Evolutionary conservation across 2,113 vertebrate genomes (phyloP).

Genomic region (Lonchura striata): DNA sequence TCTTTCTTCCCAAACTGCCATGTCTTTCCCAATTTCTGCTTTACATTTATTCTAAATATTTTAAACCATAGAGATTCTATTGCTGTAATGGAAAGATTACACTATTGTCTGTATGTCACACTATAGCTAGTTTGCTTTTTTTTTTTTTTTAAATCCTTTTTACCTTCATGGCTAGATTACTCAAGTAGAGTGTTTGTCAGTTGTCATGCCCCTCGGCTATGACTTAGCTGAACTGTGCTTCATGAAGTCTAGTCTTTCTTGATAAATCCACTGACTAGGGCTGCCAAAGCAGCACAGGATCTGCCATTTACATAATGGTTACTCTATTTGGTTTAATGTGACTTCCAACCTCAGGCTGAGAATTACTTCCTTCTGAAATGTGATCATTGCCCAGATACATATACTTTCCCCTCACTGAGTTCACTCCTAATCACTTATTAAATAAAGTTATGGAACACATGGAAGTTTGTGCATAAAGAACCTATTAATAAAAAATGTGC

Average conservation of each 20-base stretch:
- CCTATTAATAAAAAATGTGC: neutral
- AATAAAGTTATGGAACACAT: neutral
- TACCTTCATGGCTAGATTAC: neutral
- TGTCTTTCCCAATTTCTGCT: neutral
- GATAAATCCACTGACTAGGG: neutral
- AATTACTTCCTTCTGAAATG: neutral
- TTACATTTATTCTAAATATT: neutral
- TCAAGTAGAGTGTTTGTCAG: neutral
- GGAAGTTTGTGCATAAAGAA: neutral
- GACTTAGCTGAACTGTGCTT: neutral
- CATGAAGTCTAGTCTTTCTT: neutral
- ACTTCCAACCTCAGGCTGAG: neutral
- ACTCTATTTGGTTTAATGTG: neutral
- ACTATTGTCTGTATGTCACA: rapidly evolving
- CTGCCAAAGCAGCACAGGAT: neutral
- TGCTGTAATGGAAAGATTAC: neutral
- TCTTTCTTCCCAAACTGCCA: neutral
- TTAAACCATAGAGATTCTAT: neutral
- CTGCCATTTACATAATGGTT: neutral
- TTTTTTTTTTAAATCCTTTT: neutral
- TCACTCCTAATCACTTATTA: neutral
- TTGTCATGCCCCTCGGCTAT: conserved; percentile 9
- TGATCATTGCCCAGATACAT: neutral
- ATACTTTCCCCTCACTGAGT: neutral
- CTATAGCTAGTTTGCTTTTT: neutral